Evolutionary conservation across 1,140 invertebrate species (phyloP), one percentile per base, ranked within the genome.

Genomic region (Thaumetopoea pityocampa): DNA sequence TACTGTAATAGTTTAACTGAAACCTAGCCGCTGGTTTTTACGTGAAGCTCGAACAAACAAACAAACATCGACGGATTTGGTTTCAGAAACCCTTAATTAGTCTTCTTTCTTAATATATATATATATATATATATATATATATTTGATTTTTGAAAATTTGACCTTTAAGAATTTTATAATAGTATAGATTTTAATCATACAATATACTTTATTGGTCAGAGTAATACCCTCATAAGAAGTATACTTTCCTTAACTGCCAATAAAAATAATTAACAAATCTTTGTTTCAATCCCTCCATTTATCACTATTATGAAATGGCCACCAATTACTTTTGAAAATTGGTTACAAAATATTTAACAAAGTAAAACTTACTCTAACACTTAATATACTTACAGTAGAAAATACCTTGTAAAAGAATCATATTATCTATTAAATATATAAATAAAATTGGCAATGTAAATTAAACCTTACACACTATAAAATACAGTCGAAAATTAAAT

Each of bases 301-400:
- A 67, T 60, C 63, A 57, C 63, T 56, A 67, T 74, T 68, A 71
- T 61, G 41, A 67, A 74, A 74, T 71, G 60, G 56, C 60, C 45
- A 49, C 42, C 57, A 70, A 68, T 71, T 71, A 74, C 37, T 46
- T n/a, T n/a, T n/a, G n/a, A n/a, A n/a, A n/a, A n/a, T n/a, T n/a
- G n/a, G n/a, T n/a, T n/a, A n/a, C n/a, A n/a, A n/a, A n/a, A n/a
- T n/a, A n/a, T n/a, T n/a, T n/a, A n/a, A n/a, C n/a, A n/a, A 44
- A 22, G 22, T 29, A 38, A 50, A 64, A 54, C 46, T 46, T 44
- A 30, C 17, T 43, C 33, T 26, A 9, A 20, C 7, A 16, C 14
- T 4, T 12, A 6, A 2, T 23, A 0, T 0, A 2, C 15, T 48
- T 46, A 67, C 6, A 56, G 19, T 34, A 14, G 23, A 67, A 36